Conservation (phyloP, 1,140 invertebrate species). For the Nymphalis io region DNA sequence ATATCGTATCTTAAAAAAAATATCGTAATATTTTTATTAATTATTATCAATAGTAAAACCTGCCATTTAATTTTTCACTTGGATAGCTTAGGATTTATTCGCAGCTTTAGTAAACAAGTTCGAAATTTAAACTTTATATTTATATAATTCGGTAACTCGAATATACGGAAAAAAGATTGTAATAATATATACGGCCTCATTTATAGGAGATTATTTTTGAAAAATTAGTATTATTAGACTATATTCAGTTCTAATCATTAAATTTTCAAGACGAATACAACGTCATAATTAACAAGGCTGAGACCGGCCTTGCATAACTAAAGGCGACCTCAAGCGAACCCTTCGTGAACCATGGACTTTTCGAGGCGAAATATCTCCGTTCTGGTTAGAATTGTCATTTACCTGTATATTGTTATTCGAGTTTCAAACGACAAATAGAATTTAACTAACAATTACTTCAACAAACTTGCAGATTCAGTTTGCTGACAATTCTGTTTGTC, state of each 20-base stretch:
- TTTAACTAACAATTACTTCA: neutral
- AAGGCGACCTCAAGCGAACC: slow-evolving; percentile 45
- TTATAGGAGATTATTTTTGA: neutral
- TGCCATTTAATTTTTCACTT: too few relatives aligned
- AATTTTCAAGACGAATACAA: slow-evolving; percentile 52
- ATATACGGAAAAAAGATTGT: neutral
- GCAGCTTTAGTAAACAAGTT: too few relatives aligned
- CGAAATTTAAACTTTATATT: too few relatives aligned
- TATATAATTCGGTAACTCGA: too few relatives aligned
- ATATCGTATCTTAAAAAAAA: too few relatives aligned
- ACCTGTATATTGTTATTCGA: neutral
- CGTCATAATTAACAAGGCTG: slow-evolving; percentile 65
- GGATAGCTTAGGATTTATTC: too few relatives aligned
- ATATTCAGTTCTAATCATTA: slow-evolving; percentile 33
- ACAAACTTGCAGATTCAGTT: neutral
- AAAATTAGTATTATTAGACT: neutral
- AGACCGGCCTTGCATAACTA: slow-evolving; percentile 61
- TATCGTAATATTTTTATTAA: too few relatives aligned
- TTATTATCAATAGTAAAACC: too few relatives aligned
- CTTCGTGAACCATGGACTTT: slow-evolving; percentile 48
- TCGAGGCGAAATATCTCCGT: slow-evolving; percentile 20
- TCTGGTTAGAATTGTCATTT: neutral
- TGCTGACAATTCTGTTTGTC: too few relatives aligned
- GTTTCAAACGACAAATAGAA: neutral
- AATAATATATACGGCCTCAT: neutral